Evolutionary conservation across 2,888 invertebrate genomes (phyloP).

Genomic region (Brachylomia viminalis): DNA sequence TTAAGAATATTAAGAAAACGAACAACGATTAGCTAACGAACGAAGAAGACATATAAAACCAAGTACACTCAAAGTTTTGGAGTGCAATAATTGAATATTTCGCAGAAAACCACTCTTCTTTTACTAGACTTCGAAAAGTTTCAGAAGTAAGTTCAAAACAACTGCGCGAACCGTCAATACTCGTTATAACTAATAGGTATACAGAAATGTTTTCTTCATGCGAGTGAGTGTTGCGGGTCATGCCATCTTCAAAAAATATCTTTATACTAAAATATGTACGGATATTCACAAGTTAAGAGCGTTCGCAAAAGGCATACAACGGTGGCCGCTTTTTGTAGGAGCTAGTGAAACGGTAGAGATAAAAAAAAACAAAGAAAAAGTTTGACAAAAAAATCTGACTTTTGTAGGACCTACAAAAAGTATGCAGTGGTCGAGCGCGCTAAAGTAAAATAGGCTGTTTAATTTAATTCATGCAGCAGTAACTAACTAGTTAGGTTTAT

Average conservation of each 20-base stretch:
- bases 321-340: neutral
- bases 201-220: conserved; percentile 51
- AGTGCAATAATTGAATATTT: conserved; percentile 63
- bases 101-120: conserved; percentile 51
- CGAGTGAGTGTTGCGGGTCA: neutral
- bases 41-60: conserved; percentile 27
- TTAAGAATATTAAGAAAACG: conserved; percentile 12
- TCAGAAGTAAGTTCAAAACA: conserved; percentile 55
- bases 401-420: neutral
- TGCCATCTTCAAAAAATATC: neutral
- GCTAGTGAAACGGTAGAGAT: neutral
- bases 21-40: neutral
- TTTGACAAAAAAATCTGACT: no score
- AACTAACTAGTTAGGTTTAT: neutral
- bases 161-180: conserved; percentile 56
- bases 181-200: conserved; percentile 57
- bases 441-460: neutral
- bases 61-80: conserved; percentile 38
- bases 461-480: neutral
- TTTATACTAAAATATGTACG: neutral
- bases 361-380: neutral
- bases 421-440: no score
- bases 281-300: neutral
- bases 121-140: conserved; percentile 56
- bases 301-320: neutral